Evolutionary conservation across 1,140 invertebrate species (phyloP).

Genomic region (Sipha flava): DNA sequence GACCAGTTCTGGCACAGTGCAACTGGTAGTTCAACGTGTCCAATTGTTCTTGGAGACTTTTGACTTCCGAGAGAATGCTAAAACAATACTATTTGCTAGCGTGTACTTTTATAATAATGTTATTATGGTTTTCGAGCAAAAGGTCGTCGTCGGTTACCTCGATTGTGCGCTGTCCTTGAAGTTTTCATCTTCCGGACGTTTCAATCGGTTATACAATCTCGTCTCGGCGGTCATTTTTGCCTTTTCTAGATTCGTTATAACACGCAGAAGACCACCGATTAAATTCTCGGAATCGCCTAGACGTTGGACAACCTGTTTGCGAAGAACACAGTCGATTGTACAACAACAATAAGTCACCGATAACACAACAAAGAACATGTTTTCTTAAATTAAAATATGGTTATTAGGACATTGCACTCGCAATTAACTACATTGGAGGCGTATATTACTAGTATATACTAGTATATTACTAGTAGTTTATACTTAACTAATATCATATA

Average conservation of each 20-base stretch:
- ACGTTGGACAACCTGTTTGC: slow-evolving; percentile 50
- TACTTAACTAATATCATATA: too few species aligned
- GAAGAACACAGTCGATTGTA: too few species aligned
- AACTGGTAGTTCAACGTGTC: slow-evolving; percentile 53
- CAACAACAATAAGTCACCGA: too few species aligned
- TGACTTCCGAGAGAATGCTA: slow-evolving; percentile 63
- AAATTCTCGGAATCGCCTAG: slow-evolving; percentile 61
- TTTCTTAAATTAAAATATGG: too few species aligned
- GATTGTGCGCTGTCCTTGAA: slow-evolving; percentile 61
- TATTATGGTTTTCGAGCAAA: too few species aligned
- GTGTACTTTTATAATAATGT: too few species aligned
- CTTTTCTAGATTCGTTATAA: slow-evolving; percentile 56
- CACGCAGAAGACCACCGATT: slow-evolving; percentile 53
- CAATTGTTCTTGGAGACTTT: slow-evolving; percentile 55
- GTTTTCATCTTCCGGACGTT: slow-evolving; percentile 59
- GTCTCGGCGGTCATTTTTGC: slow-evolving; percentile 71
- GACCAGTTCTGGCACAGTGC: slow-evolving; percentile 51
- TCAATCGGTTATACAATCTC: slow-evolving; percentile 58
- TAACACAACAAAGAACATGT: too few species aligned
- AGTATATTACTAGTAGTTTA: too few species aligned
- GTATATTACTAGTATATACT: too few species aligned
- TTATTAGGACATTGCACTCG: too few species aligned
- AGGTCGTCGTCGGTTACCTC: slow-evolving; percentile 48
- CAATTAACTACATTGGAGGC: too few species aligned
- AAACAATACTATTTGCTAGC: neutral